Conservation (phyloP, 2,113 vertebrate species). For the Carlito syrichta region DNA sequence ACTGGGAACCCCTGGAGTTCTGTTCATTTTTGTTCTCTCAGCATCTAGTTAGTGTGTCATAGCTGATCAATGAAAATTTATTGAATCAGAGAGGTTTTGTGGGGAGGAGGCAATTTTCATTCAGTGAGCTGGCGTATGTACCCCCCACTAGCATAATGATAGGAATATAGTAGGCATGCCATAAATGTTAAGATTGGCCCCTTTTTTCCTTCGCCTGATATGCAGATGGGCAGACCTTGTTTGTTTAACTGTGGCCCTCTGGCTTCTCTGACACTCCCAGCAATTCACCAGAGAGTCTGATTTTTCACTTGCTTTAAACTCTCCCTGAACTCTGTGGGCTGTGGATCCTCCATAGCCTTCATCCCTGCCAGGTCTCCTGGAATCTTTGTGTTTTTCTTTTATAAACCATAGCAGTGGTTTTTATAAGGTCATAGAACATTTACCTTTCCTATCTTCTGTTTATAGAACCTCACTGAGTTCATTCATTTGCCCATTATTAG, state of each 20-base stretch:
- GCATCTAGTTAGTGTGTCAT: neutral
- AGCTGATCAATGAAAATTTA: constrained; percentile 14
- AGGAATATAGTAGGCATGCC: neutral
- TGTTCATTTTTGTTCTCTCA: constrained; percentile 2
- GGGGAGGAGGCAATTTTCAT: neutral
- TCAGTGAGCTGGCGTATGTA: neutral
- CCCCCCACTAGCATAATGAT: neutral
- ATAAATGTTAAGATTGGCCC: neutral
- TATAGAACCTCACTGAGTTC: neutral
- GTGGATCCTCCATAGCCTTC: neutral
- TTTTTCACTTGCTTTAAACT: constrained; percentile 26
- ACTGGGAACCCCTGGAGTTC: neutral
- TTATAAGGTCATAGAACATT: constrained; percentile 9
- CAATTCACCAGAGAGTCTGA: neutral
- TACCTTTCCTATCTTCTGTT: neutral
- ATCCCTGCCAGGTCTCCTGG: neutral
- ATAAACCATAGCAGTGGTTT: neutral
- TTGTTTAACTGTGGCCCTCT: neutral
- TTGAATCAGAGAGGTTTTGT: neutral
- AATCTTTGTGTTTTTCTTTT: constrained; percentile 46
- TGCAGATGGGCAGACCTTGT: neutral
- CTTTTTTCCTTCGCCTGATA: neutral
- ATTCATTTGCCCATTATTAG: neutral
- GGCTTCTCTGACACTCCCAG: neutral
- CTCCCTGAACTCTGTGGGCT: constrained; percentile 37